phyloP scores from a whole-genome alignment of 2,888 invertebrate genomes.

The Catocala nupta region DNA sequence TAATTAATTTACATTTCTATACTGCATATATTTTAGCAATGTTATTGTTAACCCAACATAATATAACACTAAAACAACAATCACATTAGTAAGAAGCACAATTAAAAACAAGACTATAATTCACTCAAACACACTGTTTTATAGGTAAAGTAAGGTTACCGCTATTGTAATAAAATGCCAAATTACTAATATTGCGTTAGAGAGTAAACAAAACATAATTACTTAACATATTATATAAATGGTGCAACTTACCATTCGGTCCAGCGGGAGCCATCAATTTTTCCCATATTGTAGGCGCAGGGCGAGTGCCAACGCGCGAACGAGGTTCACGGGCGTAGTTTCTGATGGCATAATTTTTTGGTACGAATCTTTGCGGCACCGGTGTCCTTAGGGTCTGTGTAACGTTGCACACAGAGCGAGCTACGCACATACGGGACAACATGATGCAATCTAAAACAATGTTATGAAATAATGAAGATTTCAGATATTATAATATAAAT shows the following conservation, averaged over 20 bases:
- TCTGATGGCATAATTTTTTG: slow-evolving; percentile 82
- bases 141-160: too few species aligned
- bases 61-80: too few species aligned
- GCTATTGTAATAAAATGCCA: too few species aligned
- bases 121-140: too few species aligned
- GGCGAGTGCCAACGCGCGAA: slow-evolving; percentile 71
- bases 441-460: slow-evolving; percentile 70
- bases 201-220: neutral
- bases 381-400: slow-evolving; percentile 75
- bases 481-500: neutral
- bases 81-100: too few species aligned
- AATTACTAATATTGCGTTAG: too few species aligned
- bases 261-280: slow-evolving; percentile 92
- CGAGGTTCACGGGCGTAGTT: slow-evolving; percentile 87
- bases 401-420: slow-evolving; percentile 70
- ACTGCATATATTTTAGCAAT: too few species aligned
- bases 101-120: too few species aligned
- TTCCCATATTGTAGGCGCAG: slow-evolving; percentile 89
- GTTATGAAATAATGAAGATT: neutral
- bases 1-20: too few species aligned
- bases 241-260: slow-evolving; percentile 88
- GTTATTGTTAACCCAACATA: too few species aligned
- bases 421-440: slow-evolving; percentile 83
- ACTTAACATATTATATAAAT: neutral
- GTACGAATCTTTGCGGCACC: slow-evolving; percentile 77